Evolutionary conservation across 2,797 vertebrate species (phyloP).

Genomic region (Molothrus aeneus): DNA sequence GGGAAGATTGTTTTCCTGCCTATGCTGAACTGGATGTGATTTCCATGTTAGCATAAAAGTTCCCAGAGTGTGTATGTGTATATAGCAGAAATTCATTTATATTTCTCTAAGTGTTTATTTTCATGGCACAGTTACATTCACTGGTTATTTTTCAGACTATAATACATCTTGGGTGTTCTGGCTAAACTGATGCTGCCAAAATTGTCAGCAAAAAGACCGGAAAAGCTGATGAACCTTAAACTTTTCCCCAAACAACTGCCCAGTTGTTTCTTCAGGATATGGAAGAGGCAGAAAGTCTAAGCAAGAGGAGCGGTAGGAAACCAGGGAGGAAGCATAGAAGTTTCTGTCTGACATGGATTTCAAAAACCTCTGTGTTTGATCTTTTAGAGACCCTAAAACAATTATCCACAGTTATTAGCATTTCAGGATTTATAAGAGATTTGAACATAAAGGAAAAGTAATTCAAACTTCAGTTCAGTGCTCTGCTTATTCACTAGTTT

Average conservation of each 20-base stretch:
- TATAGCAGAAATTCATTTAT: not conserved
- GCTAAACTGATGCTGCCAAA: constrained; percentile 40
- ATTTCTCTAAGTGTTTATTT: not conserved
- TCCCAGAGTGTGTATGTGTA: not conserved
- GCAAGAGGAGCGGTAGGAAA: not conserved
- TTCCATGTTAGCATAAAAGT: not conserved
- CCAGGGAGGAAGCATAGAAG: not conserved
- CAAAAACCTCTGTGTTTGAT: not conserved
- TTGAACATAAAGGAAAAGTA: not conserved
- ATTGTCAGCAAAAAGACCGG: constrained; percentile 44
- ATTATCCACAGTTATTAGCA: not conserved
- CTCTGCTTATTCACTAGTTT: not conserved
- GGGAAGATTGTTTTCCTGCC: not conserved
- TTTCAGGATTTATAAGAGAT: not conserved
- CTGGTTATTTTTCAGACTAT: not conserved
- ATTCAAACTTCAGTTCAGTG: not conserved
- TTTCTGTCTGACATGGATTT: not conserved
- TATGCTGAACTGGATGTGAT: not conserved
- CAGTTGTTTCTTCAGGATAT: constrained; percentile 1
- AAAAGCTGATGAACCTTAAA: constrained; percentile 54
- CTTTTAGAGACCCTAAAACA: not conserved
- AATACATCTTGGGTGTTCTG: constrained; percentile 62
- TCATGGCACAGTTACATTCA: not conserved
- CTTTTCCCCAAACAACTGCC: constrained; percentile 24
- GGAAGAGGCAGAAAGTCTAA: not conserved